Percentiles rank a stretch among this genome's conserved stretches.
phyloP scores from a whole-genome alignment of 1,140 invertebrate species.

The Apocrypta bakeri region DNA sequence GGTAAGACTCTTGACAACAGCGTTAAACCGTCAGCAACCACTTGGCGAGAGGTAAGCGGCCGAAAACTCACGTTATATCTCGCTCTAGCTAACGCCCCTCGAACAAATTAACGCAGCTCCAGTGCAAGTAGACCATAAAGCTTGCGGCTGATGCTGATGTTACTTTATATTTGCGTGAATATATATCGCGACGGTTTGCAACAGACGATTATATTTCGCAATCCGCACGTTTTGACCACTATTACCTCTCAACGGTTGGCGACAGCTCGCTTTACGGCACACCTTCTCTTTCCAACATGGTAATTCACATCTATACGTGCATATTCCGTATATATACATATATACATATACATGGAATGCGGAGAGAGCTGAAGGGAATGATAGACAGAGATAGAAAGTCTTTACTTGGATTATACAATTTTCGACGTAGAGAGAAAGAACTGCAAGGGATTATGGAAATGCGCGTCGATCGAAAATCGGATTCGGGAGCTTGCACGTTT shows the following conservation, averaged over 20 bases:
- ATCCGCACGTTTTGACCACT: background rate
- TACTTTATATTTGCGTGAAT: background rate
- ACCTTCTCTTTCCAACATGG: too few relatives aligned
- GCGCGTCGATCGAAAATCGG: background rate
- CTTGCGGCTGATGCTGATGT: background rate
- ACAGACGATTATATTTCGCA: background rate
- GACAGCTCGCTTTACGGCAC: background rate
- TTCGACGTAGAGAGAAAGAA: background rate
- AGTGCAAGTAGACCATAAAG: slow-evolving; percentile 4
- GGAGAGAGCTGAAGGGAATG: too few relatives aligned
- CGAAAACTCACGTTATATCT: background rate
- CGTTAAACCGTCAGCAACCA: too few relatives aligned
- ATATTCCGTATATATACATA: too few relatives aligned
- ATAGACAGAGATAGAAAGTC: too few relatives aligned
- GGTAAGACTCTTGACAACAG: too few relatives aligned
- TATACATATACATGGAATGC: too few relatives aligned
- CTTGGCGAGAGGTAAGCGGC: too few relatives aligned
- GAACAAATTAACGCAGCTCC: background rate
- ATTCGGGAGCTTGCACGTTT: slow-evolving; percentile 1
- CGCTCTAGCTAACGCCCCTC: background rate
- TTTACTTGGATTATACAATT: slow-evolving; percentile 11
- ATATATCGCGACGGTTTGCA: background rate
- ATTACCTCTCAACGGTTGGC: background rate
- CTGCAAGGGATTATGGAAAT: slow-evolving; percentile 14
- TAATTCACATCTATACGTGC: too few relatives aligned